Conservation (phyloP, 2,888 invertebrate species). For the Sinelater perroti region DNA sequence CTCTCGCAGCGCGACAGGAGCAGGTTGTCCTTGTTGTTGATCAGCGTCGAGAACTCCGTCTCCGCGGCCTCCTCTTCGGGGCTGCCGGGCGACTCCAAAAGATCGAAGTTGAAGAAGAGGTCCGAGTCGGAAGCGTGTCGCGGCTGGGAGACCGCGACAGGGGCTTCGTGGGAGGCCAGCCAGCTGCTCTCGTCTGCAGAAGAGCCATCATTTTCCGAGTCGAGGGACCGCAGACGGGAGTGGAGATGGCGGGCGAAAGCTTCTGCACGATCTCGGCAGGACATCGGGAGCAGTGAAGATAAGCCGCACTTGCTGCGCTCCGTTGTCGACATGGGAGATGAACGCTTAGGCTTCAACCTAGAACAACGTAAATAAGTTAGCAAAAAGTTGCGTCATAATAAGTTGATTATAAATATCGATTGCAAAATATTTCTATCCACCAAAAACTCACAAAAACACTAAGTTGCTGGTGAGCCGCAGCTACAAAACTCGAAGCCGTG, state of each 20-base stretch:
- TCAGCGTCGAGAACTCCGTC: slow-evolving; percentile 50
- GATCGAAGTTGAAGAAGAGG: slow-evolving; percentile 72
- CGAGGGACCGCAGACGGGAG: slow-evolving; percentile 76
- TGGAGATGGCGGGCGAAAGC: slow-evolving; percentile 82
- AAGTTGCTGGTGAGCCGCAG: too few species aligned
- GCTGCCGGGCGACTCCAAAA: slow-evolving; percentile 74
- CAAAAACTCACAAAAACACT: too few species aligned
- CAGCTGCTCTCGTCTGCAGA: slow-evolving; percentile 57
- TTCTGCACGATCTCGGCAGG: slow-evolving; percentile 82
- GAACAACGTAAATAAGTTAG: slow-evolving; percentile 24
- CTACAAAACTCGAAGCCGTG: too few species aligned
- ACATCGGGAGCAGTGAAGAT: slow-evolving; percentile 76
- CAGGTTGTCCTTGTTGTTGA: slow-evolving; percentile 52
- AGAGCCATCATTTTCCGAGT: slow-evolving; percentile 61
- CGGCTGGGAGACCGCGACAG: slow-evolving; percentile 62
- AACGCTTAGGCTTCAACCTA: slow-evolving; percentile 36
- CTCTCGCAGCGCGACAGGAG: slow-evolving; percentile 48
- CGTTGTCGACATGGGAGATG: slow-evolving; percentile 54
- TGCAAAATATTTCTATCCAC: too few species aligned
- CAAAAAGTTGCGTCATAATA: too few species aligned
- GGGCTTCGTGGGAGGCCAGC: slow-evolving; percentile 54
- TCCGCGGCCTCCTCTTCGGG: slow-evolving; percentile 66
- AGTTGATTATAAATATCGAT: too few species aligned
- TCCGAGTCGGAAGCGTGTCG: slow-evolving; percentile 63
- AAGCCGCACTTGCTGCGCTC: slow-evolving; percentile 70